Evolutionary conservation across 2,113 vertebrate species (phyloP), one percentile per base, ranked within the genome.

Genomic region (Hippocampus abdominalis): DNA sequence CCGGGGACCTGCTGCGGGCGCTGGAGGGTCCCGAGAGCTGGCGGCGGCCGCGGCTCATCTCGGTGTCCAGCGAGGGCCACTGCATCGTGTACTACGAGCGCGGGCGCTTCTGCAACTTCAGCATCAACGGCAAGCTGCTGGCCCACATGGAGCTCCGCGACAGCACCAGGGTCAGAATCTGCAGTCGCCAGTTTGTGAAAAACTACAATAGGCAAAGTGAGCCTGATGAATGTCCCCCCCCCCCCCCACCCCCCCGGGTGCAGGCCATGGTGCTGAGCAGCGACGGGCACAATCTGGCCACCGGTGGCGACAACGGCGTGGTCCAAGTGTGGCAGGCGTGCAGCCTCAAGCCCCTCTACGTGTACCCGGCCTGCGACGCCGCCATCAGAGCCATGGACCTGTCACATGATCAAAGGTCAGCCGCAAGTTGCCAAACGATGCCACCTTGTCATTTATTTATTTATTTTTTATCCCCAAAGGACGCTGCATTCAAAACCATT

Each of bases 321-420:
- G 97, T 99, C 77, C 95, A 98, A 90, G 97, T 99, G 73, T 99
- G 97, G 97, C 97, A 97, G 82, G 97, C 97, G 73, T 99, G 97
- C 77, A 97, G 98, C 90, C 97, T 99, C 85, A 98, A 97, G 84
- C 95, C 95, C 86, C 95, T 98, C 69, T 99, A 98, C 87, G 94
- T 97, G 89, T 99, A 98, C 87, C 97, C 97, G 0, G 96, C 96
- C 68, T 99, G 97, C 82, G 97, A 99, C 78, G 97, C 97, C 64
- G 97, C 97, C 75, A 92, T 98, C 83, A 92, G 97, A 83, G 97
- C 96, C 49, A 97, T 98, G 96, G 97, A 99, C 88, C 86, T 99
- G 27, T 99, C 97, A 85, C 97, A 99, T 27, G 97, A 99, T 91
- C 97, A 99, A 92, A 96, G 97, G 97, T 98, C 71, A 93, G 90